phyloP scores from a whole-genome alignment of 2,888 invertebrate genomes.

The Sinopyrophorus schimmeli region DNA sequence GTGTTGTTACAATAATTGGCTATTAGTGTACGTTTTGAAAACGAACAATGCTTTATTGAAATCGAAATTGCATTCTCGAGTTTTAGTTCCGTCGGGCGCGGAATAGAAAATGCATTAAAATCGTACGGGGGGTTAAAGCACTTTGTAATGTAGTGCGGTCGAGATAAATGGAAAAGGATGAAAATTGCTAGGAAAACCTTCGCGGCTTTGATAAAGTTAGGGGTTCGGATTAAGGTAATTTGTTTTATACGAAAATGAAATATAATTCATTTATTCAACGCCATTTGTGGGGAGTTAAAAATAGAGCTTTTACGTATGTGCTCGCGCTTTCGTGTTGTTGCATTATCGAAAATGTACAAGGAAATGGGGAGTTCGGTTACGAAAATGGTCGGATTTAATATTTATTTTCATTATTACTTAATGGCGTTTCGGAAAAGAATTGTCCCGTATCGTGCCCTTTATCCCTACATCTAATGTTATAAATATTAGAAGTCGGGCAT shows the following conservation, averaged over 20 bases:
- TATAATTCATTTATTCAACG: neutral
- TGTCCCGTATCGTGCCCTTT: too few relatives aligned
- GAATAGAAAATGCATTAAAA: slow-evolving; percentile 7
- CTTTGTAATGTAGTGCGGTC: slow-evolving; percentile 2
- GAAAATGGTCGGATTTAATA: too few relatives aligned
- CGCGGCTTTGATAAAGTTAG: slow-evolving; percentile 1
- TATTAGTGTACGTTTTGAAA: slow-evolving; percentile 1
- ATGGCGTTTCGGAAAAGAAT: too few relatives aligned
- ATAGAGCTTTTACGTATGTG: neutral
- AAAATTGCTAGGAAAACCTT: too few relatives aligned
- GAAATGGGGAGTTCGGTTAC: too few relatives aligned
- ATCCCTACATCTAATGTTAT: too few relatives aligned
- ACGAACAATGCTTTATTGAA: slow-evolving; percentile 7
- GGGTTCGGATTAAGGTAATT: neutral
- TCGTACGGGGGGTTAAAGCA: neutral
- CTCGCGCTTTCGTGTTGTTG: neutral
- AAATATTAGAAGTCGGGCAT: too few relatives aligned
- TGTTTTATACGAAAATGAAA: neutral
- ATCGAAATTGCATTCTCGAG: slow-evolving; percentile 7
- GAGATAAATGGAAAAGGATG: slow-evolving; percentile 3
- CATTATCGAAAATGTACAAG: too few relatives aligned
- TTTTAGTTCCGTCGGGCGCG: slow-evolving; percentile 9
- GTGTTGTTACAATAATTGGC: slow-evolving; percentile 9
- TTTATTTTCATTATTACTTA: too few relatives aligned
- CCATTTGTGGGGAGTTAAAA: neutral